Conservation (phyloP, 2,113 vertebrate species). For the Numenius arquata region DNA sequence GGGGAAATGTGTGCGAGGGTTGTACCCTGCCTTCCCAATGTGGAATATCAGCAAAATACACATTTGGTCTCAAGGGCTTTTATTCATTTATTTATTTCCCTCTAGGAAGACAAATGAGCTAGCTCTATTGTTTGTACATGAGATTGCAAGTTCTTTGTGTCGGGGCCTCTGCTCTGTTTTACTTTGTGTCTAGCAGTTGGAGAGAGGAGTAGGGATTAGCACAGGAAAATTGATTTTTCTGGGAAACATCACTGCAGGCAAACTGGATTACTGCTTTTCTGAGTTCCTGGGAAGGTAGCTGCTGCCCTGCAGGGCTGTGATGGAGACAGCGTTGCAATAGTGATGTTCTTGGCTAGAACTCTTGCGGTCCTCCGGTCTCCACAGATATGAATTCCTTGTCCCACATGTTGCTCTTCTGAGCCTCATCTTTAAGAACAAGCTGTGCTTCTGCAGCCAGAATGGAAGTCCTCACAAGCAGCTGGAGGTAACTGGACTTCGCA, state of each 20-base stretch:
- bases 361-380: neutral
- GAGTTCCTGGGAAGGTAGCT: neutral
- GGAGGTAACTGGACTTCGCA: neutral
- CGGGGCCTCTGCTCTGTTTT: neutral
- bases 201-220: constrained; percentile 6
- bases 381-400: neutral
- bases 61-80: neutral
- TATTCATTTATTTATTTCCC: constrained; percentile 23
- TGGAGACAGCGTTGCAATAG: neutral
- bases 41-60: constrained; percentile 5
- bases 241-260: neutral
- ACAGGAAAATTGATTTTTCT: constrained; percentile 33
- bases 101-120: neutral
- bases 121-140: neutral
- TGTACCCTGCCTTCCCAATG: neutral
- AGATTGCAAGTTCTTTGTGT: constrained; percentile 25
- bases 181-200: neutral
- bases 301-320: neutral
- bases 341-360: neutral
- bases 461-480: neutral
- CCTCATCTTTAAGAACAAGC: neutral
- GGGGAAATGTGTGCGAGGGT: neutral
- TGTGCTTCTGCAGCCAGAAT: neutral
- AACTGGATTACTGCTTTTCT: neutral
- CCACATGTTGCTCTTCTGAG: neutral